Evolutionary conservation across 2,113 vertebrate genomes (phyloP).

Genomic region (Heterochromis multidens): DNA sequence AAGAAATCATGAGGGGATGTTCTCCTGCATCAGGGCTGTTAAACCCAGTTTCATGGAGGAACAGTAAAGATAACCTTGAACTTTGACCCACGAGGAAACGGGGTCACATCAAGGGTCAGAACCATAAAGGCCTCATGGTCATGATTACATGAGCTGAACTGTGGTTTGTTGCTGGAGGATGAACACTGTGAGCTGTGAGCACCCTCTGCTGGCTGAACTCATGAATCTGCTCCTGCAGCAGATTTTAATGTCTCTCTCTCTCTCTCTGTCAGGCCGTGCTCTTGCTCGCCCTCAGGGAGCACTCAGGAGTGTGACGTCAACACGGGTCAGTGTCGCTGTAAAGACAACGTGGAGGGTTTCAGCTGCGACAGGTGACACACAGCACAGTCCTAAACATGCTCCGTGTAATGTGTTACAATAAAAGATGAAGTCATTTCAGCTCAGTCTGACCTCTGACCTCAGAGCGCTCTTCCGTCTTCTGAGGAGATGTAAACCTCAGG

Average conservation of each 20-base stretch:
- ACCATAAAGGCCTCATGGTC: too few relatives aligned
- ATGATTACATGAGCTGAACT: not conserved
- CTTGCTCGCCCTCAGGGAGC: constrained; percentile 87
- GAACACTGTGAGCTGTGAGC: not conserved
- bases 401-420: not conserved
- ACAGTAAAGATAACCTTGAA: not conserved
- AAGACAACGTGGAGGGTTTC: constrained; percentile 94
- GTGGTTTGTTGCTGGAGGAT: not conserved
- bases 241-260: not conserved
- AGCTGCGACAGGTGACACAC: constrained; percentile 86
- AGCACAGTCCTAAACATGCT: accelerated
- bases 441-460: not conserved
- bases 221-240: not conserved
- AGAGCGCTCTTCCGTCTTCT: not conserved
- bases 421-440: accelerated
- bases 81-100: not conserved
- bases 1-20: too few relatives aligned
- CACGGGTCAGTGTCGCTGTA: constrained; percentile 90
- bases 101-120: not conserved
- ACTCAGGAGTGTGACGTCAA: constrained; percentile 87
- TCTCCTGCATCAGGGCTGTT: not conserved
- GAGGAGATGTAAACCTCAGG: not conserved
- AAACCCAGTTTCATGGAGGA: accelerated
- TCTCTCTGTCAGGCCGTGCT: constrained; percentile 78
- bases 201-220: constrained; percentile 23